These are phyloP conservation scores for Achroia grisella DNA, from an alignment of 1,140 invertebrate species.

Conservation along the genomic window DNA sequence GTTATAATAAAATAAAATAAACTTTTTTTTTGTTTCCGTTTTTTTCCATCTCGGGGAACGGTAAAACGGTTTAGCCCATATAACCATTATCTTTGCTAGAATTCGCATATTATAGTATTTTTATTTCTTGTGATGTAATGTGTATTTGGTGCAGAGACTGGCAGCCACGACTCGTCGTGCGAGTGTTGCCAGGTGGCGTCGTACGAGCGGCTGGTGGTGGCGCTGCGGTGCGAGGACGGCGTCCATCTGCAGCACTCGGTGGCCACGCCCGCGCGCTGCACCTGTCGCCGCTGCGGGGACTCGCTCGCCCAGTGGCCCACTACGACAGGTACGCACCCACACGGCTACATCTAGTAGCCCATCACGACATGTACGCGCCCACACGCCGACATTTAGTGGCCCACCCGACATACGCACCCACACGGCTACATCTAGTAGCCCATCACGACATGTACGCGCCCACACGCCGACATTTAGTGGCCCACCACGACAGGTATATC, in stretches of 20 bases:
- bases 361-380: background rate
- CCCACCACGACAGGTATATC: background rate
- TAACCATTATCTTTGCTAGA: no score
- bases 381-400: background rate
- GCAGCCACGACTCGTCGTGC: constrained; percentile 72
- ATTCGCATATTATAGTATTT: no score
- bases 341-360: no score
- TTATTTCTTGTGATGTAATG: background rate
- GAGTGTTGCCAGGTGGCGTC: constrained; percentile 75
- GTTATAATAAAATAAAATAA: no score
- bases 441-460: background rate
- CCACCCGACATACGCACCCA: background rate
- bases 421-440: background rate
- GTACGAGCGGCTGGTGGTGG: constrained; percentile 56
- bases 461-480: background rate
- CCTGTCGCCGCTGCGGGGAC: constrained; percentile 69
- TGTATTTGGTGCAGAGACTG: constrained; percentile 57
- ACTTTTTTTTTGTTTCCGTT: no score
- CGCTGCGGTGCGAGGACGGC: constrained; percentile 74
- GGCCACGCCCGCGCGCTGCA: constrained; percentile 70
- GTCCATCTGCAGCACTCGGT: constrained; percentile 62
- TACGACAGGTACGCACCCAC: background rate
- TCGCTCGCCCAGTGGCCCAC: background rate
- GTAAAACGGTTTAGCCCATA: no score
- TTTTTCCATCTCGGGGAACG: no score